These are phyloP conservation scores for Procapra przewalskii DNA, from an alignment of 2,113 vertebrate genomes.

Conservation along the genomic window DNA sequence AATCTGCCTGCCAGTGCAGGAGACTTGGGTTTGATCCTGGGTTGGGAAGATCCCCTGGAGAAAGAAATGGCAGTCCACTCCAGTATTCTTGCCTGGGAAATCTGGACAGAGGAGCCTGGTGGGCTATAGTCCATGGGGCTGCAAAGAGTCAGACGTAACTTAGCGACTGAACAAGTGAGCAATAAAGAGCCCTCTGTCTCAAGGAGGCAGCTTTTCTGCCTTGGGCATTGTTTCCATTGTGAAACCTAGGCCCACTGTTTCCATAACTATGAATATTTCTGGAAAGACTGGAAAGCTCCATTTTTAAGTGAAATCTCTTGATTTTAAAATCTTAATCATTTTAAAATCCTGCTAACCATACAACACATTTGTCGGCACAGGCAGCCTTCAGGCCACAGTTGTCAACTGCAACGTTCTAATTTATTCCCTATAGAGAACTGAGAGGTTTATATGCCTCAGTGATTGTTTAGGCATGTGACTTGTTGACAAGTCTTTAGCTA, in stretches of 20 bases:
- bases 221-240: background rate
- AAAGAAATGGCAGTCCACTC: background rate
- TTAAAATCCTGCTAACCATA: background rate
- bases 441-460: background rate
- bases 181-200: background rate
- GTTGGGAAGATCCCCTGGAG: background rate
- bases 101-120: background rate
- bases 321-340: background rate
- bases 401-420: background rate
- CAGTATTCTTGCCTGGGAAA: background rate
- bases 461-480: background rate
- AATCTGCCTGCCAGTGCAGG: background rate
- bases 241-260: background rate
- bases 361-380: background rate
- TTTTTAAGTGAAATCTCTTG: background rate
- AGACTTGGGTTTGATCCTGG: background rate
- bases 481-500: background rate
- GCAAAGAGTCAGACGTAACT: background rate
- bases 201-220: background rate
- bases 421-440: background rate
- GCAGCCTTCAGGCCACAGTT: background rate
- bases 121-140: background rate
- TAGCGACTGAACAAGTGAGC: background rate
- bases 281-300: background rate
- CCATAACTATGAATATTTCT: background rate